Percentiles rank a stretch among this genome's conserved stretches.
Conservation (phyloP, 2,113 vertebrate genomes). For the Perca flavescens region DNA sequence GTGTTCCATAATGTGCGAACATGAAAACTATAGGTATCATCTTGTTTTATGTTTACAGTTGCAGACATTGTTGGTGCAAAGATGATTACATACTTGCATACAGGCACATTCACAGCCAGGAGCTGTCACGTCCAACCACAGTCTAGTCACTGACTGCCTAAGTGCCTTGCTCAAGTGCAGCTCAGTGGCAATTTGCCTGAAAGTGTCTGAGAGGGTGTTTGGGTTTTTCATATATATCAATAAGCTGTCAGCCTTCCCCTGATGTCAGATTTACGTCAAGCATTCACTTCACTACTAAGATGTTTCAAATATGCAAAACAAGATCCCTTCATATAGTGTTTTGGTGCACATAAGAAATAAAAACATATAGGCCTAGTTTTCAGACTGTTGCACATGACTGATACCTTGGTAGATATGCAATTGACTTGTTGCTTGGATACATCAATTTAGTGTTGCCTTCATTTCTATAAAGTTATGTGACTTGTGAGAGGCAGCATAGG, state of each 20-base stretch:
- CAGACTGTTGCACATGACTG: not conserved
- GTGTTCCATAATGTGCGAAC: not conserved
- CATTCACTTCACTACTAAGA: no score
- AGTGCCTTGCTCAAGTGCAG: slow-evolving; percentile 25
- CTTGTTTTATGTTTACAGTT: slow-evolving; percentile 12
- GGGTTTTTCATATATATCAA: no score
- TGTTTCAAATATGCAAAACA: not conserved
- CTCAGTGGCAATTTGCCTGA: slow-evolving; percentile 29
- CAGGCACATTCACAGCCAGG: slow-evolving; percentile 39
- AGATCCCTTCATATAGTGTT: not conserved
- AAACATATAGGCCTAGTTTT: not conserved
- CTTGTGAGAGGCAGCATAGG: no score
- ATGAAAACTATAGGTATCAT: slow-evolving; percentile 2
- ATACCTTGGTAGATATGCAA: not conserved
- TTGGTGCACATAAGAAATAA: not conserved
- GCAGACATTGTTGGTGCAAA: not conserved
- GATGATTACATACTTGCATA: slow-evolving; percentile 30
- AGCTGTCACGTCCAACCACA: slow-evolving; percentile 49
- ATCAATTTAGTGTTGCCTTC: no score
- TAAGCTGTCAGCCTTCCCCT: no score
- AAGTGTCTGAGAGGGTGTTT: not conserved
- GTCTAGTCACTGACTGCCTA: slow-evolving; percentile 55
- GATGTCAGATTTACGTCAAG: not conserved
- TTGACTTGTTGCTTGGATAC: no score
- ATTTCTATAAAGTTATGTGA: no score